These are phyloP conservation scores for Neosilurus hyrtlii DNA, from an alignment of 2,797 vertebrate species.

Conservation along the genomic window DNA sequence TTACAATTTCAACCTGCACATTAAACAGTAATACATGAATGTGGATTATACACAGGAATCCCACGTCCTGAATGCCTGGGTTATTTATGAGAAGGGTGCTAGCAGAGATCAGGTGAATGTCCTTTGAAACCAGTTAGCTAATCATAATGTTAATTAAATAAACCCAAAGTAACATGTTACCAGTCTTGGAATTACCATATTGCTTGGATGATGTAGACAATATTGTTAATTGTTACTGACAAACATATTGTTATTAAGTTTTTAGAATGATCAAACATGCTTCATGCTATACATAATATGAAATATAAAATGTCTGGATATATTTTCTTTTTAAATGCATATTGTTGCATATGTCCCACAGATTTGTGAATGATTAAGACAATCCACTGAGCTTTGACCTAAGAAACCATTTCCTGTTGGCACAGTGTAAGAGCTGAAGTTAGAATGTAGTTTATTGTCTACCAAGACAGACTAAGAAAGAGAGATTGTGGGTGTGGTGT, in stretches of 20 bases:
- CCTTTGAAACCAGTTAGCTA: background rate
- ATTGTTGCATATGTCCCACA: background rate
- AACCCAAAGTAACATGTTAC: background rate
- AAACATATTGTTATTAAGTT: background rate
- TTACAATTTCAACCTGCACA: too few species aligned
- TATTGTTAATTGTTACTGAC: too few species aligned
- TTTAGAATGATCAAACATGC: background rate
- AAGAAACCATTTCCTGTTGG: background rate
- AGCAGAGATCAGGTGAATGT: background rate
- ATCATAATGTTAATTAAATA: background rate
- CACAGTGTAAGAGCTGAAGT: too few species aligned
- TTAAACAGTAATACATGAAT: too few species aligned
- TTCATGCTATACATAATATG: too few species aligned
- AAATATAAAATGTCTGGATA: background rate
- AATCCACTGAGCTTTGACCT: background rate
- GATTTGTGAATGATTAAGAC: background rate
- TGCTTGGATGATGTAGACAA: background rate
- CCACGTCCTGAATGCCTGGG: background rate
- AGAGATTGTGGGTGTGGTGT: background rate
- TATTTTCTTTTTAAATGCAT: background rate
- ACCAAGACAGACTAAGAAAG: background rate
- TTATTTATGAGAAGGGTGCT: background rate
- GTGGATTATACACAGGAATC: too few species aligned
- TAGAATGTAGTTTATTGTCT: background rate
- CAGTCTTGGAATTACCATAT: background rate